phyloP scores from a whole-genome alignment of 2,113 vertebrate species.

The Orientallactaga bullata region DNA sequence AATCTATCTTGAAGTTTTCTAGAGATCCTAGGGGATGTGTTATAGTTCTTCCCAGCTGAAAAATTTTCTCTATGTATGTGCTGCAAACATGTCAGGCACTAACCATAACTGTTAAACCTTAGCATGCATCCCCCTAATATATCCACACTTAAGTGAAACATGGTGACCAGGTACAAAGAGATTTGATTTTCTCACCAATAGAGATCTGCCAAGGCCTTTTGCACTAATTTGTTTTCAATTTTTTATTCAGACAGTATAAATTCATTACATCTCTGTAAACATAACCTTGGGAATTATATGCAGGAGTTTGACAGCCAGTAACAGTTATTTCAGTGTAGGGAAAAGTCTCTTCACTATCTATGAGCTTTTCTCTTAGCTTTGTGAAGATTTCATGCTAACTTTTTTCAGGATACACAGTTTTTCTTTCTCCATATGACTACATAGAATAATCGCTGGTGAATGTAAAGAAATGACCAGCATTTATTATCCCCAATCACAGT shows the following conservation, averaged over 20 bases:
- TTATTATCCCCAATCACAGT: slow-evolving; percentile 61
- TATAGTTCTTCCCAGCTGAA: not conserved
- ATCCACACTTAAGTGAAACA: slow-evolving; percentile 35
- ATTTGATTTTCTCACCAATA: slow-evolving; percentile 49
- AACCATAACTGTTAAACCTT: slow-evolving; percentile 44
- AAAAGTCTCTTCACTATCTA: not conserved
- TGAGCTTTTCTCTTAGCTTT: not conserved
- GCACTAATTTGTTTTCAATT: slow-evolving; percentile 69
- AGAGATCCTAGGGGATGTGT: not conserved
- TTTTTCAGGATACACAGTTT: slow-evolving; percentile 37
- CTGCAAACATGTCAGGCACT: slow-evolving; percentile 36
- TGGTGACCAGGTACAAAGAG: slow-evolving; percentile 55
- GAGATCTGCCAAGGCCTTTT: slow-evolving; percentile 48
- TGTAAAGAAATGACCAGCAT: slow-evolving; percentile 44
- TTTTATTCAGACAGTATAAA: slow-evolving; percentile 62
- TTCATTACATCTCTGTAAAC: slow-evolving; percentile 39
- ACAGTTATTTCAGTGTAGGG: slow-evolving; percentile 50
- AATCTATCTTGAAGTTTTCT: not conserved
- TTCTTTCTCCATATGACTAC: slow-evolving; percentile 33
- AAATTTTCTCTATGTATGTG: slow-evolving; percentile 53
- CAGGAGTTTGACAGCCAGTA: slow-evolving; percentile 26
- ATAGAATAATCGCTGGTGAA: slow-evolving; percentile 41
- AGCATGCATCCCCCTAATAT: slow-evolving; percentile 58
- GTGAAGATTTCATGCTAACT: slow-evolving; percentile 57
- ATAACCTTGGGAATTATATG: slow-evolving; percentile 1